Percentiles rank a stretch among this genome's conserved stretches.
Evolutionary conservation across 1,140 invertebrate species (phyloP).

Genomic region (Drosophila oshimai): DNA sequence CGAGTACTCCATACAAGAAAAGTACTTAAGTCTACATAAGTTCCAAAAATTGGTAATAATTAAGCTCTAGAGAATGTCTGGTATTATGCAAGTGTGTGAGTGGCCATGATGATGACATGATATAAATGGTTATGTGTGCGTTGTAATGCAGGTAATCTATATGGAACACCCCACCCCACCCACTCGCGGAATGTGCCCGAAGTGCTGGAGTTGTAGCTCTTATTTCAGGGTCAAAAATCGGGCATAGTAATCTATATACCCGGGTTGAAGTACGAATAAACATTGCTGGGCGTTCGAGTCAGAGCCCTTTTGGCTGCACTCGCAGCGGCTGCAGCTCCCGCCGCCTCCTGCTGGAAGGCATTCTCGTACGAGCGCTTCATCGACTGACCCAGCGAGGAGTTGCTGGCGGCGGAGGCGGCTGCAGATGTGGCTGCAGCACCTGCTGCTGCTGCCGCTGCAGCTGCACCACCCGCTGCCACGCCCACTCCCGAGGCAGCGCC

Average conservation of each 20-base stretch:
- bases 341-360: slow-evolving; percentile 76
- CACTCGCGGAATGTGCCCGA: slow-evolving; percentile 57
- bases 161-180: slow-evolving; percentile 17
- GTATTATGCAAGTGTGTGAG: slow-evolving; percentile 44
- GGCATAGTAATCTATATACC: slow-evolving; percentile 47
- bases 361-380: slow-evolving; percentile 82
- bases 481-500: slow-evolving; percentile 39
- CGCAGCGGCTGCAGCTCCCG: slow-evolving; percentile 58
- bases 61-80: slow-evolving; percentile 69
- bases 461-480: slow-evolving; percentile 26
- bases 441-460: slow-evolving; percentile 12
- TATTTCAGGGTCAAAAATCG: background rate
- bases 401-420: background rate
- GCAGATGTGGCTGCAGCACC: slow-evolving; percentile 6
- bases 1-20: slow-evolving; percentile 54
- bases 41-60: slow-evolving; percentile 43
- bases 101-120: slow-evolving; percentile 51
- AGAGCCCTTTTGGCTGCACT: slow-evolving; percentile 72
- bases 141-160: background rate
- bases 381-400: slow-evolving; percentile 36
- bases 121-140: slow-evolving; percentile 35
- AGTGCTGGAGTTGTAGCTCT: slow-evolving; percentile 33
- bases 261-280: slow-evolving; percentile 75
- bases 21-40: slow-evolving; percentile 61
- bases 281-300: slow-evolving; percentile 52